Evolutionary conservation across 1,140 invertebrate genomes (phyloP).

Genomic region (Meloidogyne hapla): DNA sequence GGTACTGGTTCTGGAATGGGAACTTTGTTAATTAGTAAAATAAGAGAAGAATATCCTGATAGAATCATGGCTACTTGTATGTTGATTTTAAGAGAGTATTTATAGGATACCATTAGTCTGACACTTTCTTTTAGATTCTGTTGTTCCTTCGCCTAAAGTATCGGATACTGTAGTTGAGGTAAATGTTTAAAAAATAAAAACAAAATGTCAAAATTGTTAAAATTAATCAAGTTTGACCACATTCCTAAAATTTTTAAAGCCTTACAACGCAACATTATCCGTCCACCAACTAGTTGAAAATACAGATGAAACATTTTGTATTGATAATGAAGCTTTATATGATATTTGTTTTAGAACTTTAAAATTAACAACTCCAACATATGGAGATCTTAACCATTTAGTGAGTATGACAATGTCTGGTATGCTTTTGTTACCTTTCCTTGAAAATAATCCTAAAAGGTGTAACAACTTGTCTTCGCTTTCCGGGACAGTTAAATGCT

Average conservation of each 20-base stretch:
- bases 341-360: conserved; percentile 78
- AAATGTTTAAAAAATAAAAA: conserved; percentile 53
- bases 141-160: conserved; percentile 83
- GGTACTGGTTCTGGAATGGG: conserved; percentile 68
- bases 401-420: conserved; percentile 49
- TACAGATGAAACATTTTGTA: conserved; percentile 76
- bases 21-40: conserved; percentile 68
- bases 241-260: conserved; percentile 52
- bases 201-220: neutral
- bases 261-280: conserved; percentile 75
- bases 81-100: neutral
- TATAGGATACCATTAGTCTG: conserved; percentile 64
- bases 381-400: conserved; percentile 76
- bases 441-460: conserved; percentile 67
- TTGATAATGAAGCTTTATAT: conserved; percentile 80
- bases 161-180: conserved; percentile 74
- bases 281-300: conserved; percentile 75
- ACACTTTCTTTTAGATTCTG: conserved; percentile 73
- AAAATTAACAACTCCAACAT: conserved; percentile 76
- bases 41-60: conserved; percentile 72
- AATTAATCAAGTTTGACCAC: neutral
- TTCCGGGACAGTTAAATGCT: conserved; percentile 73
- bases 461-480: conserved; percentile 75
- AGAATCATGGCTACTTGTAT: conserved; percentile 80
- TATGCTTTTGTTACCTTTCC: conserved; percentile 11